A percentile compares a stretch with the other conserved stretches of the same genome.
Evolutionary conservation across 2,797 vertebrate genomes (phyloP).

Genomic region (Mus minutoides): DNA sequence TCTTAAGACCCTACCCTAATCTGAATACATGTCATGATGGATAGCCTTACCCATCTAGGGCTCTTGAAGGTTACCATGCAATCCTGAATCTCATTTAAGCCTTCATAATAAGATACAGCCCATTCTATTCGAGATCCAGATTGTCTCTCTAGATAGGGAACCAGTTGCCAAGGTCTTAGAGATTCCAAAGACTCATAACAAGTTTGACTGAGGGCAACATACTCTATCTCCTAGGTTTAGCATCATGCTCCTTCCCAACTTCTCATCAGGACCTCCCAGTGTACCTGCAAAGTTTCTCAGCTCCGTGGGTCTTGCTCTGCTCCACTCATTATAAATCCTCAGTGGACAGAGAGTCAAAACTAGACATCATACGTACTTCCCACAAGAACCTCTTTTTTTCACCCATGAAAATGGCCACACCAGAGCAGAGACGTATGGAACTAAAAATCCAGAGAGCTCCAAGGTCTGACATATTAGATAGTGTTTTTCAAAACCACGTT

Average conservation of each 20-base stretch:
- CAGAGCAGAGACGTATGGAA: not conserved
- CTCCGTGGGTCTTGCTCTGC: not conserved
- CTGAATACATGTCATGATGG: not conserved
- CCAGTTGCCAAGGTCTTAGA: conserved; percentile 16
- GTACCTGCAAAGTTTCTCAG: not conserved
- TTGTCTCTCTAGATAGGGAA: conserved; percentile 20
- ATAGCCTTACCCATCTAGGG: not conserved
- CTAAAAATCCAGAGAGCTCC: conserved; percentile 4
- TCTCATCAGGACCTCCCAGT: not conserved
- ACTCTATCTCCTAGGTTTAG: not conserved
- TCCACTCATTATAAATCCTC: conserved; percentile 5
- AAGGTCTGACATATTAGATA: not conserved
- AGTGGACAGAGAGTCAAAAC: not conserved
- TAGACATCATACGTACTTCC: not conserved
- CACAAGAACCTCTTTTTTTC: not conserved
- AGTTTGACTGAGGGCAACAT: not conserved
- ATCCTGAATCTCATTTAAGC: not conserved
- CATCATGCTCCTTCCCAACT: not conserved
- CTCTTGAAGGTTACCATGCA: not conserved
- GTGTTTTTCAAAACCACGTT: not conserved
- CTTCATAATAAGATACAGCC: not conserved
- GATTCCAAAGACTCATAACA: conserved; percentile 30
- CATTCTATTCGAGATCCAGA: not conserved
- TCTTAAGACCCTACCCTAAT: conserved; percentile 26
- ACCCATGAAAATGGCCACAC: not conserved